A percentile compares a stretch with the other conserved stretches of the same genome.
Conservation (phyloP, 2,113 vertebrate species). For the Acanthochromis polyacanthus region DNA sequence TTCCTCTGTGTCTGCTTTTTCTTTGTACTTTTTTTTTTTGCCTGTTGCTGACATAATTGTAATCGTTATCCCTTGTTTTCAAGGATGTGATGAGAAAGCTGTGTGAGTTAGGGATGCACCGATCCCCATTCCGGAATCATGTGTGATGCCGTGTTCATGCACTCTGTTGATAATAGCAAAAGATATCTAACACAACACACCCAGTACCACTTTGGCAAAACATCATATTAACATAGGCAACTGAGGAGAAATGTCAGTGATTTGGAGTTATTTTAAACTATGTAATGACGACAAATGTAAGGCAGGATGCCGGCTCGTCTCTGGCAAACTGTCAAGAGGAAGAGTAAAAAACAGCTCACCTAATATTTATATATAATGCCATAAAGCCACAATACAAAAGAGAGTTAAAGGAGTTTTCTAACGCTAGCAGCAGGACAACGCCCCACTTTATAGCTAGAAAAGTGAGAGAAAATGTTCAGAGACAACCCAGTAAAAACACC, state of each 20-base stretch:
- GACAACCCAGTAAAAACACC: too few relatives aligned
- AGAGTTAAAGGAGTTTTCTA: not conserved
- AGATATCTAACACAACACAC: not conserved
- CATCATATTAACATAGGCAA: too few relatives aligned
- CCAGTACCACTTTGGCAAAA: not conserved
- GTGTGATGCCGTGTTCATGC: not conserved
- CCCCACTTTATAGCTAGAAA: not conserved
- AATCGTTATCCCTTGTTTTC: not conserved
- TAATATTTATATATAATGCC: not conserved
- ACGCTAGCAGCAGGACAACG: not conserved
- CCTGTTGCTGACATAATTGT: slow-evolving; percentile 5
- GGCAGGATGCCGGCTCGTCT: not conserved
- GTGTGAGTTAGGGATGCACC: not conserved
- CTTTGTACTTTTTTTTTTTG: not conserved
- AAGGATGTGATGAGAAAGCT: slow-evolving; percentile 1
- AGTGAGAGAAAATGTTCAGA: not conserved
- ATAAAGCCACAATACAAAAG: not conserved
- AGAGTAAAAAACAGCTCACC: not conserved
- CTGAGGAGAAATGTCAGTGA: not conserved
- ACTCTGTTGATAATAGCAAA: not conserved
- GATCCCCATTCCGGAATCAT: not conserved
- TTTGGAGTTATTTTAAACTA: not conserved
- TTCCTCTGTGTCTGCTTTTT: slow-evolving; percentile 9
- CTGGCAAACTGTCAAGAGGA: not conserved
- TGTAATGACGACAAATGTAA: not conserved